phyloP scores from a whole-genome alignment of 2,888 invertebrate genomes.

The Gari tellinella region DNA sequence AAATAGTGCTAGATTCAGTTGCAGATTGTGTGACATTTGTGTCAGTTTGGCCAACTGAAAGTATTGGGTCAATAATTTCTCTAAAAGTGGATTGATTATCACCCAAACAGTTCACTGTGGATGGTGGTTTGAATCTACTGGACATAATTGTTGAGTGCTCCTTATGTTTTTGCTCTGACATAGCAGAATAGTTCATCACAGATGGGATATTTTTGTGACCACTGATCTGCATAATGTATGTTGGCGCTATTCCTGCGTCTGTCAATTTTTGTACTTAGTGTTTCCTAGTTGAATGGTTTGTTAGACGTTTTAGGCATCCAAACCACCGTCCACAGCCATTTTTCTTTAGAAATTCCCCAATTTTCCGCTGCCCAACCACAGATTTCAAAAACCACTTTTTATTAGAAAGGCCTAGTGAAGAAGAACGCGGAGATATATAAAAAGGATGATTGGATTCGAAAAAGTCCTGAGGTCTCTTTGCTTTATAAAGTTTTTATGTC shows the following conservation, averaged over 20 bases:
- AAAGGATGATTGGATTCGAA: slow-evolving; percentile 31
- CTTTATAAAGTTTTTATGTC: slow-evolving; percentile 22
- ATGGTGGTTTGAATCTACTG: slow-evolving; percentile 1
- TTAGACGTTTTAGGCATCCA: slow-evolving; percentile 21
- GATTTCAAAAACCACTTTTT: slow-evolving; percentile 27
- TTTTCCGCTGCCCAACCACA: slow-evolving; percentile 28
- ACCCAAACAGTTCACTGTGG: slow-evolving; percentile 5
- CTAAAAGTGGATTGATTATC: no score
- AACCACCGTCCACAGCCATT: slow-evolving; percentile 34
- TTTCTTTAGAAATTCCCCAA: slow-evolving; percentile 12
- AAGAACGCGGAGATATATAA: slow-evolving; percentile 25
- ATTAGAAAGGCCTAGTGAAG: neutral
- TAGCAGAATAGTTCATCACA: slow-evolving; percentile 30
- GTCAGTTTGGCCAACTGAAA: no score
- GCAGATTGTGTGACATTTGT: no score
- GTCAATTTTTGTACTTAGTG: slow-evolving; percentile 28
- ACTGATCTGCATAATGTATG: slow-evolving; percentile 46
- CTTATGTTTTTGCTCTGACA: slow-evolving; percentile 45
- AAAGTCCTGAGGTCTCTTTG: slow-evolving; percentile 23
- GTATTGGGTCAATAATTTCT: no score
- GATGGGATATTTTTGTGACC: slow-evolving; percentile 44
- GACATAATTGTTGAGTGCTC: slow-evolving; percentile 36
- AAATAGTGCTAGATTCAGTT: no score
- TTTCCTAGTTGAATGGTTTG: slow-evolving; percentile 34
- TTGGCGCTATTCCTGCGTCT: slow-evolving; percentile 33